Evolutionary conservation across 2,888 invertebrate genomes (phyloP).

Genomic region (Sarcophaga variegata): DNA sequence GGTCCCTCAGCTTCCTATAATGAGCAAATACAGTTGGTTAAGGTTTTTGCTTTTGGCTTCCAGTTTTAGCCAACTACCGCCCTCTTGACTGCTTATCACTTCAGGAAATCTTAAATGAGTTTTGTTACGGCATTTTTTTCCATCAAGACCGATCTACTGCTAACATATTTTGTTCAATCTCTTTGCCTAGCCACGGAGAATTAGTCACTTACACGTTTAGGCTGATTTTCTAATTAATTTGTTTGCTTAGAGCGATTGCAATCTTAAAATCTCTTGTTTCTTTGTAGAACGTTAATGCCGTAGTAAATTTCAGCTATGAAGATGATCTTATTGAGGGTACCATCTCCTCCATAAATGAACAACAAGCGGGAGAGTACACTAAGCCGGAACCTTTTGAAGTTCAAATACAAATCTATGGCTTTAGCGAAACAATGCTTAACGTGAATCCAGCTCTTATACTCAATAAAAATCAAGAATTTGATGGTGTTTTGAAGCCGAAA

Average conservation of each 20-base stretch:
- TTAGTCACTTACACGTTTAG: no score
- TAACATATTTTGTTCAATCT: no score
- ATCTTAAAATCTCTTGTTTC: slow-evolving; percentile 17
- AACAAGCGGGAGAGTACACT: neutral
- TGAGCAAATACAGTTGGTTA: no score
- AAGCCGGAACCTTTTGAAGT: slow-evolving; percentile 73
- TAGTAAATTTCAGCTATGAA: slow-evolving; percentile 76
- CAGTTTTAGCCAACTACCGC: no score
- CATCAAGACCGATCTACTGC: no score
- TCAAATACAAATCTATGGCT: slow-evolving; percentile 76
- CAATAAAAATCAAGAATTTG: slow-evolving; percentile 73
- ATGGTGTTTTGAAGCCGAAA: slow-evolving; percentile 72
- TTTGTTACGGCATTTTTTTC: no score
- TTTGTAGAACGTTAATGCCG: slow-evolving; percentile 76
- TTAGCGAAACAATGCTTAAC: slow-evolving; percentile 72
- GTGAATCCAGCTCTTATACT: slow-evolving; percentile 73
- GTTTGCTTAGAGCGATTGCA: neutral
- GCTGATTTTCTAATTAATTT: neutral
- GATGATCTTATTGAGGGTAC: slow-evolving; percentile 75
- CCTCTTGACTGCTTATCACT: no score
- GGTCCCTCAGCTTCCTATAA: no score
- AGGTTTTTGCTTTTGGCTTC: no score
- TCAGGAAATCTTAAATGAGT: no score
- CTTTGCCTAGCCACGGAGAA: fast-evolving
- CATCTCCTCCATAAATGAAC: slow-evolving; percentile 69